Base-by-base conservation (phyloP, 2,113 vertebrate species). In the Ranitomeya variabilis region DNA sequence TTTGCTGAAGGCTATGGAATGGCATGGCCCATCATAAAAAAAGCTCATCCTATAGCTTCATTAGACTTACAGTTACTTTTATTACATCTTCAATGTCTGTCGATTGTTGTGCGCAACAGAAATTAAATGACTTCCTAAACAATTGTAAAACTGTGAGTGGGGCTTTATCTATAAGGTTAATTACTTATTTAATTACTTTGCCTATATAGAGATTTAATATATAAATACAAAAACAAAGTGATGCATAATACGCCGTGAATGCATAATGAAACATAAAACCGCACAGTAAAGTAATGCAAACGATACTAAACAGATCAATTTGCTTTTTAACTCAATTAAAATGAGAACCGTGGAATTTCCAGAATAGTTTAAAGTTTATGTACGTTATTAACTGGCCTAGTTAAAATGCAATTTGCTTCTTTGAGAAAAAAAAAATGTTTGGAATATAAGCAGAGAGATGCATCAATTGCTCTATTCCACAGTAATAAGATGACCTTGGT, bases 281-380 rank as follows among this genome's bases (percentile, higher is more conserved):
- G 37, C 60, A 64, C 87, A 76, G 64, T 83, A 83, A 88, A 45
- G 5, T 9, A 88, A 78, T 37, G 69, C 87, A 83, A 87, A 88
- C 83, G 31, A 83, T 77, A 83, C 37, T 88, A 76, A 73, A 60
- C 80, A 37, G 80, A 88, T 88, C 87, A 88, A 83, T 88, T 88
- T 77, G 71, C 87, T 83, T 83, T 88, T 88, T 77, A 88, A 88
- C 87, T 77, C 71, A 83, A 88, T 88, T 88, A 83, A 31, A 83
- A 76, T 66, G 57, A 77, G 59, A 76, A 64, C 19, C 37, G 57
- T 66, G 37, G 71, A 88, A 76, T 83, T 83, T 88, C 66, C 16
- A n/a, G 26, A 52, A 74, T 73, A 31, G 87, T 77, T 88, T 83
- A 64, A 83, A 31, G 71, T 88, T 83, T 80, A 87, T 87, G 78